phyloP scores from a whole-genome alignment of 2,888 invertebrate genomes.

The Sinodicranocentrus sp. region DNA sequence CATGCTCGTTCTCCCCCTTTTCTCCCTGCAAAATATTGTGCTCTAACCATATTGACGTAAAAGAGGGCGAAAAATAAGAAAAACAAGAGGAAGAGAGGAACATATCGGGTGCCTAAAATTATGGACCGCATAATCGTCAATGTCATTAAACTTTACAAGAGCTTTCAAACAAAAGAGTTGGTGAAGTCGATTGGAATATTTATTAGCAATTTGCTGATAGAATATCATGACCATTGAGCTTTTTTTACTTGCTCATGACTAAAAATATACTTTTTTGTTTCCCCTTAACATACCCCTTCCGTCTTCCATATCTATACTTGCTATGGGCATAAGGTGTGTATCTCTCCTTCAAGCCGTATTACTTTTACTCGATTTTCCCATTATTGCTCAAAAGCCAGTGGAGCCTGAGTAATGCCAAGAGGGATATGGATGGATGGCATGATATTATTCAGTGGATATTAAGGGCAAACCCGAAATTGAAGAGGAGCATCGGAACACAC shows the following conservation, averaged over 20 bases:
- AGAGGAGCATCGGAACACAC: conserved; percentile 11
- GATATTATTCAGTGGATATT: conserved; percentile 69
- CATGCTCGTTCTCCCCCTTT: not conserved
- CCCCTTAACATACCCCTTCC: not conserved
- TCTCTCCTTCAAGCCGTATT: conserved; percentile 17
- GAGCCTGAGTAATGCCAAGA: conserved; percentile 64
- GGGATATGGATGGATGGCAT: conserved; percentile 66
- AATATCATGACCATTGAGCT: conserved; percentile 64
- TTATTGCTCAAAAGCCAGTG: conserved; percentile 61
- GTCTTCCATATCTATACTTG: too few relatives aligned
- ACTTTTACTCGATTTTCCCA: conserved; percentile 68
- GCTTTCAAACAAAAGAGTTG: conserved; percentile 48
- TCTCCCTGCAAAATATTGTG: too few relatives aligned
- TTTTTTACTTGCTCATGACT: conserved; percentile 64
- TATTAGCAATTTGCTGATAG: conserved; percentile 71
- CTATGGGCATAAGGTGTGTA: not conserved
- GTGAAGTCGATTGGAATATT: conserved; percentile 69
- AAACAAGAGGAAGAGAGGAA: conserved; percentile 17
- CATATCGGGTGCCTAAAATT: conserved; percentile 37
- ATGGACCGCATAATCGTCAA: conserved; percentile 68
- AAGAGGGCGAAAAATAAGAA: too few relatives aligned
- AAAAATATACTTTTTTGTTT: conserved; percentile 56
- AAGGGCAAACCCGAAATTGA: conserved; percentile 66
- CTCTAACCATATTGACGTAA: too few relatives aligned
- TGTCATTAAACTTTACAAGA: conserved; percentile 67